Base-by-base conservation (phyloP, 2,797 vertebrate species). In the Mormyrops attenuatus region DNA sequence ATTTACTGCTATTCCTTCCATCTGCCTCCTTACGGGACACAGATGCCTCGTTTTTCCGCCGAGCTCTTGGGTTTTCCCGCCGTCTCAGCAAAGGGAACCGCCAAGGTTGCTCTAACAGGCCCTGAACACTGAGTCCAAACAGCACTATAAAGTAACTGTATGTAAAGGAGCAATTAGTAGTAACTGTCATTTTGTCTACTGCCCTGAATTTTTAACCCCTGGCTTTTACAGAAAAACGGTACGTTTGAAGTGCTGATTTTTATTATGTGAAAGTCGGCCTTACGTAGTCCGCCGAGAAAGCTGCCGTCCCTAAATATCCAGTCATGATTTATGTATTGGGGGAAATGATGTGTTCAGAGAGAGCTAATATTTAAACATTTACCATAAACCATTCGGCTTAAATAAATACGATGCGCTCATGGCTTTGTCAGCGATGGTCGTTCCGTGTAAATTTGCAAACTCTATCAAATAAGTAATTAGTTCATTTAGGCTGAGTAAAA, bases 401-500 rank as follows among this genome's bases (percentile, higher is more conserved):
- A 26, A 49, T 4, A 85, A 38, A 89, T 63, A 89, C 22, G 41
- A 22, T 7, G 1, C 1, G 3, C 82, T 86, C 60, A 53, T 49
- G 49, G n/a, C 3, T 87, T 89, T 73, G 57, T 41, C 47, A 53
- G 47, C 8, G 30, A 73, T 38, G 5, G 60, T 30, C 20, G 52
- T 89, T 22, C 85, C 5, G 60, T 9, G 60, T 26, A 13, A 49
- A 17, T 53, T 66, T 87, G 57, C 89, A 73, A 38, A 52, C 26
- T 38, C 26, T 11, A 85, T 89, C 53, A 89, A 87, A 87, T 30
- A 66, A 26, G 60, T 63, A 77, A 87, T 89, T 87, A 87, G 47
- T 30, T 44, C 5, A 89, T 87, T 88, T 57, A 44, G 82, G 53
- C 52, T 55, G 73, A 80, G 86, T 41, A 49, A 38, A 50, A 77